Conservation (phyloP, 2,888 invertebrate genomes). For the Scaptomyza flava region DNA sequence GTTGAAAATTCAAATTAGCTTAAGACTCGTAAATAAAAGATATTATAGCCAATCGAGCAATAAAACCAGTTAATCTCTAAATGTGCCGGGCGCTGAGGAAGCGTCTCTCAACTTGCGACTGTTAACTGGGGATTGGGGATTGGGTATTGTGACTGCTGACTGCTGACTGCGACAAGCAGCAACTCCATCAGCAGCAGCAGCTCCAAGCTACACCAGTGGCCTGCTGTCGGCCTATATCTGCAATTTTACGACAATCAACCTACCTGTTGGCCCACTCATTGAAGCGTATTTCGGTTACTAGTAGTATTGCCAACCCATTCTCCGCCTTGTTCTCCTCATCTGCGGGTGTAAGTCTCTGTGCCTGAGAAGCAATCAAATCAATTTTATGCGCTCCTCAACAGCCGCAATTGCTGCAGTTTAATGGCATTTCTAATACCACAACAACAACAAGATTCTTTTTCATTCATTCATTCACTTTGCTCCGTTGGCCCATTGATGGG, state of each 20-base stretch:
- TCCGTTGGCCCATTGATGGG: constrained; percentile 56
- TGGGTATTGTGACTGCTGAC: constrained; percentile 3
- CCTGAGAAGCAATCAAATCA: constrained; percentile 69
- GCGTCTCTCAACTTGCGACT: constrained; percentile 21
- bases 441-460: constrained; percentile 51
- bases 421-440: constrained; percentile 68
- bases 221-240: constrained; percentile 59
- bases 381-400: constrained; percentile 63
- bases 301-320: constrained; percentile 27
- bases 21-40: constrained; percentile 82
- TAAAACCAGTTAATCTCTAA: constrained; percentile 81
- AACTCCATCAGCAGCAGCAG: constrained; percentile 37
- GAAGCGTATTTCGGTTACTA: constrained; percentile 57
- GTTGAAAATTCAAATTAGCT: constrained; percentile 83
- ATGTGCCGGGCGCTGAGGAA: constrained; percentile 64
- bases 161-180: constrained; percentile 20
- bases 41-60: constrained; percentile 81
- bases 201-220: constrained; percentile 3
- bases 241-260: constrained; percentile 65
- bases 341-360: constrained; percentile 44
- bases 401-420: constrained; percentile 65
- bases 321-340: constrained; percentile 7
- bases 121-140: not conserved
- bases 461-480: constrained; percentile 49
- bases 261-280: constrained; percentile 52